A percentile compares a stretch with the other conserved stretches of the same genome.
Evolutionary conservation across 1,140 invertebrate genomes (phyloP).

Genomic region (Neotoxoptera formosana): DNA sequence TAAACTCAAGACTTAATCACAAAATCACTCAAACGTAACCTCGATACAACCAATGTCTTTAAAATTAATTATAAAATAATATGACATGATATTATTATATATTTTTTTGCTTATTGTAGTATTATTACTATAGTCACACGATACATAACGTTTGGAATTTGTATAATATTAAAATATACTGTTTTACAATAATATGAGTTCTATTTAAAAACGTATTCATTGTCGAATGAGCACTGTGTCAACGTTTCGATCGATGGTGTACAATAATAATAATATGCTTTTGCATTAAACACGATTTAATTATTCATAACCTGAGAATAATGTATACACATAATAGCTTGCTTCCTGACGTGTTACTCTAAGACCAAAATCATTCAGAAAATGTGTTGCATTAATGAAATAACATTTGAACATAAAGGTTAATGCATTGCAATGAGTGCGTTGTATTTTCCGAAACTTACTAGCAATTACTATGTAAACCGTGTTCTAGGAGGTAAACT

Average conservation of each 20-base stretch:
- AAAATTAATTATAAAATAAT: too few species aligned
- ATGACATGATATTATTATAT: too few species aligned
- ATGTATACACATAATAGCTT: not conserved
- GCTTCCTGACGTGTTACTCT: not conserved
- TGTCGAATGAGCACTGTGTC: not conserved
- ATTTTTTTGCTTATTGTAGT: too few species aligned
- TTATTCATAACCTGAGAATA: not conserved
- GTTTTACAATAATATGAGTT: too few species aligned
- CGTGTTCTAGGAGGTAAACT: not conserved
- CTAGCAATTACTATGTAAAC: not conserved
- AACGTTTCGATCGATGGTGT: not conserved
- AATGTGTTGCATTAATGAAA: not conserved
- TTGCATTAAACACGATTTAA: not conserved
- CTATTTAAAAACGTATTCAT: too few species aligned
- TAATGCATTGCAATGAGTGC: not conserved
- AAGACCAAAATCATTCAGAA: not conserved
- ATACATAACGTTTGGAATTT: too few species aligned
- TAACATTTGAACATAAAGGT: not conserved
- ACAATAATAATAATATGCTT: not conserved
- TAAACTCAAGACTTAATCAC: too few species aligned
- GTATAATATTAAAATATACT: too few species aligned
- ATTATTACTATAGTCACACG: too few species aligned
- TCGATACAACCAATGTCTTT: too few species aligned
- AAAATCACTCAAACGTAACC: too few species aligned
- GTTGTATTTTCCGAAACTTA: not conserved